These are phyloP conservation scores for Neoitamus cyanurus DNA, from an alignment of 2,888 invertebrate genomes.

Conservation along the genomic window DNA sequence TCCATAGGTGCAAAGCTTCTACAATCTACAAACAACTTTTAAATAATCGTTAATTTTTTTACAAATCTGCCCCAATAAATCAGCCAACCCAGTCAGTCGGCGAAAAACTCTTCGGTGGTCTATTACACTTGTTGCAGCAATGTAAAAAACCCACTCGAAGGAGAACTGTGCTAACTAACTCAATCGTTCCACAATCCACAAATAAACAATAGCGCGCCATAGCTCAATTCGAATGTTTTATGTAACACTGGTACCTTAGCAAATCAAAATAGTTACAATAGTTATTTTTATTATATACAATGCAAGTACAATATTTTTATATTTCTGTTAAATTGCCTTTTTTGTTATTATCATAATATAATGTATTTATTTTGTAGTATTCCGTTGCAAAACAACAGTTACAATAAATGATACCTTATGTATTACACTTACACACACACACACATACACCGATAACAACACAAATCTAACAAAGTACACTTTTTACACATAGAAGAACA, in stretches of 20 bases:
- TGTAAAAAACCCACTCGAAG: not conserved
- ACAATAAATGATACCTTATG: constrained; percentile 3
- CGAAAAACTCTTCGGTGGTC: not conserved
- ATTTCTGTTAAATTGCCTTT: constrained; percentile 37
- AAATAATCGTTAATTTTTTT: not conserved
- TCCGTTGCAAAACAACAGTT: not conserved
- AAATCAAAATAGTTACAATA: constrained; percentile 54
- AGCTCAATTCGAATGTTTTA: constrained; percentile 9
- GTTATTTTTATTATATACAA: constrained; percentile 43
- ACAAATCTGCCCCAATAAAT: not conserved
- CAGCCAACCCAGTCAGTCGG: not conserved
- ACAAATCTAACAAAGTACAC: not conserved
- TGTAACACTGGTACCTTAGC: constrained; percentile 53
- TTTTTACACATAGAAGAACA: constrained; percentile 2
- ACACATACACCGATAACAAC: constrained; percentile 8
- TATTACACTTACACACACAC: not conserved
- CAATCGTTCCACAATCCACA: not conserved
- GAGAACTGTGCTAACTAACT: not conserved
- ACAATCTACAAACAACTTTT: not conserved
- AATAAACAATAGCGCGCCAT: constrained; percentile 13
- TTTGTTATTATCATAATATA: constrained; percentile 35
- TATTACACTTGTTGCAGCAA: not conserved
- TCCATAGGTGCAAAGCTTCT: constrained; percentile 36
- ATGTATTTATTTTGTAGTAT: constrained; percentile 37
- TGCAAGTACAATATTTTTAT: constrained; percentile 39